These are phyloP conservation scores for Lasiurus borealis DNA, from an alignment of 2,113 vertebrate genomes.

Conservation along the genomic window DNA sequence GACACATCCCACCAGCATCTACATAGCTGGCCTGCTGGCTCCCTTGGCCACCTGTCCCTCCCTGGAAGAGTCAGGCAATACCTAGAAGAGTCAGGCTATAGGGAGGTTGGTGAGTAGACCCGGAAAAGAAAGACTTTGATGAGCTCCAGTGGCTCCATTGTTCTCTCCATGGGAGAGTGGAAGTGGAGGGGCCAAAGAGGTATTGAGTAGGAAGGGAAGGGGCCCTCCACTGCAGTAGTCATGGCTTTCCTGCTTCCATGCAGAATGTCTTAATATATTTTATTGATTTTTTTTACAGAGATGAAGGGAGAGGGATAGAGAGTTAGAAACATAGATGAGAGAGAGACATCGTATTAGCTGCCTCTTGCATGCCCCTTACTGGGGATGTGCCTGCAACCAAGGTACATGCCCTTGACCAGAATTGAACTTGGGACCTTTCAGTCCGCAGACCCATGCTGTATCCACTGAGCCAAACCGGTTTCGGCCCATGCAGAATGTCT, in stretches of 20 bases:
- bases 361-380: too few relatives aligned
- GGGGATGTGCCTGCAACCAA: too few relatives aligned
- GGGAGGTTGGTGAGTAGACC: fast-evolving
- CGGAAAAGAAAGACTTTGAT: background rate
- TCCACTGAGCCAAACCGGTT: too few relatives aligned
- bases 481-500: background rate
- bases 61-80: fast-evolving
- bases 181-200: background rate
- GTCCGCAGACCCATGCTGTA: too few relatives aligned
- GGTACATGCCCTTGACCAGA: too few relatives aligned
- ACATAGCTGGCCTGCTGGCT: fast-evolving
- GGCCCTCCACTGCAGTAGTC: background rate
- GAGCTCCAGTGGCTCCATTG: background rate
- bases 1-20: background rate
- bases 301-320: too few relatives aligned
- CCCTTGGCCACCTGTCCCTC: background rate
- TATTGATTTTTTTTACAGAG: too few relatives aligned
- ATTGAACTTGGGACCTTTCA: too few relatives aligned
- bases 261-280: background rate
- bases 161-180: background rate
- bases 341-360: too few relatives aligned
- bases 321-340: too few relatives aligned
- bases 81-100: fast-evolving
- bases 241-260: background rate
- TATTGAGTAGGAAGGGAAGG: fast-evolving